Evolutionary conservation across 2,797 vertebrate species (phyloP), one percentile per base, ranked within the genome.

Genomic region (Aldrovandia affinis): DNA sequence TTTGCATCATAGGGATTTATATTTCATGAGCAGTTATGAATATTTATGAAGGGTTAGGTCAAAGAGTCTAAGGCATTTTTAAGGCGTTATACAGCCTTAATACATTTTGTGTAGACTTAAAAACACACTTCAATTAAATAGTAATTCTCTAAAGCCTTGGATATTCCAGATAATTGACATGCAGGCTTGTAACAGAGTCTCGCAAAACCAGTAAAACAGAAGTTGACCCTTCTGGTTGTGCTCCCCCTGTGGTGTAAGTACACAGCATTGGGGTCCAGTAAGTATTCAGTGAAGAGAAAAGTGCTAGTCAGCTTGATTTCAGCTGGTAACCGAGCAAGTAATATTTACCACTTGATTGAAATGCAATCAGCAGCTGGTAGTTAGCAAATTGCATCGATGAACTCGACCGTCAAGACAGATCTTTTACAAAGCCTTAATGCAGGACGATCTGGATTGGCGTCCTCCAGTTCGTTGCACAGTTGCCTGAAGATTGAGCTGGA

Each of bases 281-380:
- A 90, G 90, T 90, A 90, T 94, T 92, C 92, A 94, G 90, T 92
- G 92, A 93, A 93, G 93, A 93, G 92, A 90, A 90, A 94, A 93
- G 93, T 92, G 90, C 91, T 89, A 90, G 92, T 91, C 93, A 94
- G 94, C 92, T 92, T 95, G 94, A 93, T 95, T 95, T 95, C 93
- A 94, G 91, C 90, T 93, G 94, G 90, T 94, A 95, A 95, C 93
- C 92, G 93, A 94, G 94, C 94, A 95, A 95, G 94, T 93, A 92
- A 93, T 95, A 94, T 95, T 95, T 93, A 95, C 93, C 93, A 93
- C 92, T 93, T 89, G 86, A 90, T 91, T 94, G 91, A 94, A 95
- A 95, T 92, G 90, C 93, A 93, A 94, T 94, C 94, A 93, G 93
- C 91, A 89, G 87, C 92, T 89, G 91, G 89, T 91, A 87, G 89